A percentile compares a stretch with the other conserved stretches of the same genome.
Evolutionary conservation across 2,888 invertebrate genomes (phyloP).

Genomic region (Aporophyla nigra): DNA sequence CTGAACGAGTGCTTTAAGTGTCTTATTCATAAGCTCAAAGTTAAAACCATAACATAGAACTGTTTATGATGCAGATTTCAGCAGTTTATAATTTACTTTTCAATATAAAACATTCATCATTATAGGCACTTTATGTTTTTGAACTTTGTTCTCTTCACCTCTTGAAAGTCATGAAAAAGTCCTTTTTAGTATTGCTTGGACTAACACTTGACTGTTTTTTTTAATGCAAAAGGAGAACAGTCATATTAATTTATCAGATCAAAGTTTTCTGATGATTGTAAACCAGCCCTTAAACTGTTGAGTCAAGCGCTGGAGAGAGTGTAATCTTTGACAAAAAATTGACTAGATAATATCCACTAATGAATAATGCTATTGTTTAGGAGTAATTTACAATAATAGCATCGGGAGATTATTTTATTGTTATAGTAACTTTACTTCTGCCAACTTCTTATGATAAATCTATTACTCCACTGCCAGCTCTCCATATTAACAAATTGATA

Average conservation of each 20-base stretch:
- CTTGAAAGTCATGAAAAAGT: neutral
- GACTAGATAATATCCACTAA: neutral
- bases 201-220: neutral
- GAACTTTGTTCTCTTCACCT: neutral
- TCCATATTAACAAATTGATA: neutral
- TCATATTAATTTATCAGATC: neutral
- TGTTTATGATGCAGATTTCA: neutral
- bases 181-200: neutral
- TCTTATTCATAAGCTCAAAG: neutral
- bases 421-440: neutral
- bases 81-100: neutral
- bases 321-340: neutral
- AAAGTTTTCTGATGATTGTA: neutral
- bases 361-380: neutral
- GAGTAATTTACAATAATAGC: neutral
- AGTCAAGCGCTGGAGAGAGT: neutral
- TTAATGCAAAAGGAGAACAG: neutral
- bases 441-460: neutral
- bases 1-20: constrained; percentile 16
- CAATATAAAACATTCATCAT: neutral
- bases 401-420: neutral
- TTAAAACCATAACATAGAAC: neutral
- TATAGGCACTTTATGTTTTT: neutral
- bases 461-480: neutral
- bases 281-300: neutral